Evolutionary conservation across 2,113 vertebrate species (phyloP).

Genomic region (Seriola quinqueradiata): DNA sequence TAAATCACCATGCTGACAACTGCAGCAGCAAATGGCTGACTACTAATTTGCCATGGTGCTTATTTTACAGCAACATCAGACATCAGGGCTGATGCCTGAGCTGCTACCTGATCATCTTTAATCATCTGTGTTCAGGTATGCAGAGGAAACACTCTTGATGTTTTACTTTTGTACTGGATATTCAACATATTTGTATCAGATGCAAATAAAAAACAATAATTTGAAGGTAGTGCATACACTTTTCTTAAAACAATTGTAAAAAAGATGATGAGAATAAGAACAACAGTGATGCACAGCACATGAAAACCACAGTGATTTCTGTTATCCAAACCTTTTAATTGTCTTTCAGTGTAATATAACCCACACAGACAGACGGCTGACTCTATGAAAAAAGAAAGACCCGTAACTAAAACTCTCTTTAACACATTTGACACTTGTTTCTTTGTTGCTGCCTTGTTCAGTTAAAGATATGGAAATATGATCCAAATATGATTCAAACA

Average conservation of each 20-base stretch:
- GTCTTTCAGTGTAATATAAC: not conserved
- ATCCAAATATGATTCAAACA: not conserved
- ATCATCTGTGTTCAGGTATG: not conserved
- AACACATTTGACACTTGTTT: too few species aligned
- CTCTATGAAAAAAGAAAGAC: not conserved
- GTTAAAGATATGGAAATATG: not conserved
- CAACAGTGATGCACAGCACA: not conserved
- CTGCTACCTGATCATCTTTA: not conserved
- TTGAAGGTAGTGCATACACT: too few species aligned
- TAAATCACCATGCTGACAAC: not conserved
- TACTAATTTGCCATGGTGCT: not conserved
- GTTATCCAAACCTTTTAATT: not conserved
- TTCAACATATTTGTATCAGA: not conserved
- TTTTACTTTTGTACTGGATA: not conserved
- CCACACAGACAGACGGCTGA: not conserved
- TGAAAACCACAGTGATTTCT: not conserved
- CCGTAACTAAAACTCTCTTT: not conserved
- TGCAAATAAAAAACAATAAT: not conserved
- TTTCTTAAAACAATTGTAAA: too few species aligned
- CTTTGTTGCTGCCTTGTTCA: not conserved
- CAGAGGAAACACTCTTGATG: not conserved
- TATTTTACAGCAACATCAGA: not conserved
- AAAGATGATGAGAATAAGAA: too few species aligned
- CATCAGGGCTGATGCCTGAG: too few species aligned
- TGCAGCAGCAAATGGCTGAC: constrained; percentile 5